phyloP scores from a whole-genome alignment of 2,113 vertebrate species.

The Glaucidium brasilianum region DNA sequence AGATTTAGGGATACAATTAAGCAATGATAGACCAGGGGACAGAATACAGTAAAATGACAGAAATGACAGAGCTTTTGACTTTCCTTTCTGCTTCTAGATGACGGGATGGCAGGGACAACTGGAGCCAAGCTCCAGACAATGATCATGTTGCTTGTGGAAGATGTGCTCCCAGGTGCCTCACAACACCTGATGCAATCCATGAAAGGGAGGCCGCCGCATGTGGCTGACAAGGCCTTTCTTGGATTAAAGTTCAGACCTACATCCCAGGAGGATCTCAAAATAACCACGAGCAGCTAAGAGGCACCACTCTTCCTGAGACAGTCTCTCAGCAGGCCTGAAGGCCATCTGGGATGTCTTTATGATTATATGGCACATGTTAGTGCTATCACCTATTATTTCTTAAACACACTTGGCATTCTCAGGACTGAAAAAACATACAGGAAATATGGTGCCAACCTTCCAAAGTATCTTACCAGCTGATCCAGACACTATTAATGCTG shows the following conservation, averaged over 20 bases:
- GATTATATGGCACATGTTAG: background rate
- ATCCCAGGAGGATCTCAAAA: background rate
- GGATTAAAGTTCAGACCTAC: background rate
- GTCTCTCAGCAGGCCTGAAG: background rate
- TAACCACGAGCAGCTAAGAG: background rate
- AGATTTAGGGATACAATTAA: constrained; percentile 40
- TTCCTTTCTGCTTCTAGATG: background rate
- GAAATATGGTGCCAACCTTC: background rate
- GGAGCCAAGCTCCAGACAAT: background rate
- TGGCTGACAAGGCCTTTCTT: background rate
- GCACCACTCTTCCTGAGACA: background rate
- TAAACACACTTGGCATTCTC: background rate
- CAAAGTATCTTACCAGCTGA: background rate
- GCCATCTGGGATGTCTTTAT: background rate
- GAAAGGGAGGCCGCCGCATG: background rate
- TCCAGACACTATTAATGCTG: background rate
- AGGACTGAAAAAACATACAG: background rate
- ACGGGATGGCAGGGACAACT: background rate
- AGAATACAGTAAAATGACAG: constrained; percentile 10
- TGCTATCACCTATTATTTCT: background rate
- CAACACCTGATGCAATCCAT: background rate
- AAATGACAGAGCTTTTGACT: constrained; percentile 34
- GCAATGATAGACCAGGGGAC: constrained; percentile 23
- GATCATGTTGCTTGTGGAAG: background rate
- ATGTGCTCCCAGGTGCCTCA: background rate